Conservation (phyloP, 2,888 invertebrate genomes). For the Hirudinaria manillensis region DNA sequence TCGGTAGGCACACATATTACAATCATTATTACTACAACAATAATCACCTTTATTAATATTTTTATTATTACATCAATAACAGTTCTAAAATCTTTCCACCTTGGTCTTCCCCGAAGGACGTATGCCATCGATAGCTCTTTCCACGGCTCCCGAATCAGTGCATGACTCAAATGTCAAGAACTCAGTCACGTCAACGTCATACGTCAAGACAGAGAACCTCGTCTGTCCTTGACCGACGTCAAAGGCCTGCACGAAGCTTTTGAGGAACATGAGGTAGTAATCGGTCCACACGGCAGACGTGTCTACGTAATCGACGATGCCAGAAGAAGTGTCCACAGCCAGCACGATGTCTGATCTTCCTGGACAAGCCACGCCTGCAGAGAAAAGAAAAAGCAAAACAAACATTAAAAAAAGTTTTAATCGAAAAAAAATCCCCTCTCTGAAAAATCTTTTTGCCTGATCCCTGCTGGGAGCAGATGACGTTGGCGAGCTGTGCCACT, state of each 20-base stretch:
- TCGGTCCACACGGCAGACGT: constrained; percentile 30
- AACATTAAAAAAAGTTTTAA: background rate
- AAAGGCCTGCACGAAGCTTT: constrained; percentile 26
- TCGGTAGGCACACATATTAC: too few species aligned
- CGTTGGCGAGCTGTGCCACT: constrained; percentile 6
- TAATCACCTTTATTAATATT: too few species aligned
- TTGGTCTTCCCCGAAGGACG: background rate
- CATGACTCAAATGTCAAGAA: background rate
- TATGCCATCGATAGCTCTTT: background rate
- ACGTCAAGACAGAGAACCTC: constrained; percentile 21
- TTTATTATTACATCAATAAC: too few species aligned
- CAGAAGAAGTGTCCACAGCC: constrained; percentile 36
- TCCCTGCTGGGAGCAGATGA: constrained; percentile 27
- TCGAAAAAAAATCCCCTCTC: background rate
- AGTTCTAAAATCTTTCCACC: background rate
- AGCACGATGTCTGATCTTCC: constrained; percentile 35
- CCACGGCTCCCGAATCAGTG: background rate
- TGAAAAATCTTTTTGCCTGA: background rate
- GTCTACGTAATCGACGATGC: constrained; percentile 26
- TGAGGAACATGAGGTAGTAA: constrained; percentile 31
- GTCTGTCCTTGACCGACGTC: constrained; percentile 19
- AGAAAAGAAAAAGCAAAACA: background rate
- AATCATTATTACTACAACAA: too few species aligned
- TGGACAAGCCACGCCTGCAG: constrained; percentile 33
- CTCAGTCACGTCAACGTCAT: constrained; percentile 3